Base-by-base conservation (phyloP, 2,888 invertebrate genomes). In the Dasypolia templi region DNA sequence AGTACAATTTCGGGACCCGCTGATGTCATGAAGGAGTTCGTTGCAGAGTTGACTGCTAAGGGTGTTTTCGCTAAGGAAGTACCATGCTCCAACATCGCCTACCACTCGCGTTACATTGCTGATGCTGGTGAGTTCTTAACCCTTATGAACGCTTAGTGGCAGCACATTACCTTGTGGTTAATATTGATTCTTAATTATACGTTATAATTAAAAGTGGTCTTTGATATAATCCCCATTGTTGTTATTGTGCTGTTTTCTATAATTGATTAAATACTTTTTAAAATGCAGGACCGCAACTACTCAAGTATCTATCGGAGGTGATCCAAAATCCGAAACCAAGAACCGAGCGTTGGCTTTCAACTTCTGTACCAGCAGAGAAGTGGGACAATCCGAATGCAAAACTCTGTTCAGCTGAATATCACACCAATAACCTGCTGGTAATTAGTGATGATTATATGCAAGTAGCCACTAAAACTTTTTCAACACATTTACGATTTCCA, bases 51-150 rank as follows among this genome's bases (percentile, higher is more conserved):
- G 97, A 90, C 91, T 9, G 88, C 88, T 2, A 89, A 91, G 35
- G 85, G 88, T 1, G 90, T 94, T 19, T 94, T 94, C 51, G 94
- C 94, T 2, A 94, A 92, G 51, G 94, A 94, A 84, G 94, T 94
- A 3, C 93, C 93, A 9, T 98, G 98, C 77, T 97, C 98, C n/a
- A 98, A 98, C 87, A 98, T 98, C 81, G 98, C 99, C 0, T 99
- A 98, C 89, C 99, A 99, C 91, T 98, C 98, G 61, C 97, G 97
- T 53, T 98, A 98, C 87, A 98, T 99, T 86, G 96, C 97, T 1
- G 95, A 97, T 65, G 97, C 97, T 65, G 97, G 95, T 92, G 85
- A 78, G 71, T 39, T 35, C 7, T 53, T 35, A 7, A 42, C n/a
- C 22, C 19, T 26, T 49, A 14, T 39, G 17, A 39, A 46, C 11